These are phyloP conservation scores for Mallotus villosus DNA, from an alignment of 2,797 vertebrate genomes.

Conservation along the genomic window DNA sequence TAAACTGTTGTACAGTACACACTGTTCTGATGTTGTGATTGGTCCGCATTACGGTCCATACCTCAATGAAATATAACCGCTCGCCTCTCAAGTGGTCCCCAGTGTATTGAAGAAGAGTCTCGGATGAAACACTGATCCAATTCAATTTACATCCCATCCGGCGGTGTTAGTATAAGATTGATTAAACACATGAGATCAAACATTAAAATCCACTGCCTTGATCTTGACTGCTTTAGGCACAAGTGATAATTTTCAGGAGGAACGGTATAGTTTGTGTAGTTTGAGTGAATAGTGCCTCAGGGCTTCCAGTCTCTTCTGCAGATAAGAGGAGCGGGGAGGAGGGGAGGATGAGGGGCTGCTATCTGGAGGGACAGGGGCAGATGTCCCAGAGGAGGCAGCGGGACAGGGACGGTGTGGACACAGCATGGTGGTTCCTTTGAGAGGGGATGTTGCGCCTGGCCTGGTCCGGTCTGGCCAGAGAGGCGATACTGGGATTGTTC, in stretches of 20 bases:
- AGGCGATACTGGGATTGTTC: constrained; percentile 65
- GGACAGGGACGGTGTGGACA: constrained; percentile 60
- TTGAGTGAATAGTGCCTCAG: neutral
- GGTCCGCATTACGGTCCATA: neutral
- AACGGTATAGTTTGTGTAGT: no score
- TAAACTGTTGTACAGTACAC: neutral
- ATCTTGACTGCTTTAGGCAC: no score
- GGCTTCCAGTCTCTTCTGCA: neutral
- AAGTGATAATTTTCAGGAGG: no score
- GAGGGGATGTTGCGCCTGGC: constrained; percentile 63
- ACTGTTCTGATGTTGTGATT: neutral
- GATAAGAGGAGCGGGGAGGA: no score
- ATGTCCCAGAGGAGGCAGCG: constrained; percentile 60
- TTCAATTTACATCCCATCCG: neutral
- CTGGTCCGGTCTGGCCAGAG: constrained; percentile 56
- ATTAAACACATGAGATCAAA: neutral
- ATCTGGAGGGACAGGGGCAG: constrained; percentile 48
- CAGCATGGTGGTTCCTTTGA: constrained; percentile 75
- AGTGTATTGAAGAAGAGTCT: neutral
- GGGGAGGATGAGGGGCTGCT: constrained; percentile 21
- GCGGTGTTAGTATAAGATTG: neutral
- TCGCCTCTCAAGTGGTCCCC: neutral
- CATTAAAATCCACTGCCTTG: no score
- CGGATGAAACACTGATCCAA: neutral
- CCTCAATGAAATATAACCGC: neutral